Base-by-base conservation (phyloP, 2,113 vertebrate genomes). In the Zosterops japonicus region DNA sequence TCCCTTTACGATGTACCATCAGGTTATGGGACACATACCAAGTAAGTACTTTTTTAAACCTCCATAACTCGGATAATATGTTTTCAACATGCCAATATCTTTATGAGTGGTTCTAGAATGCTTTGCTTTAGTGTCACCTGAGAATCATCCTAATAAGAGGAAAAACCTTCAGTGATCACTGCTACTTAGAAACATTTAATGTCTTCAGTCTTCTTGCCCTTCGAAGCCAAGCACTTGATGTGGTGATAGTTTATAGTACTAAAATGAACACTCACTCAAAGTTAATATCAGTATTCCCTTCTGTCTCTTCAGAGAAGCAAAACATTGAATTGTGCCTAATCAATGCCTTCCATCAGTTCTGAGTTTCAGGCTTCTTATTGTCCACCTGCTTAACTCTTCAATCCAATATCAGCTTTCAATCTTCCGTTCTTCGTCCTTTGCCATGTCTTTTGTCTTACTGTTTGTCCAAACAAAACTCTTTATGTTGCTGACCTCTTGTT, bases 1-100 rank as follows among this genome's bases (percentile, higher is more conserved):
- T 99, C 95, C 99, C 99, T 8, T 98, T 99, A 31, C 98, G 84
- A 74, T 99, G 99, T 92, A 99, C 99, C 28, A 98, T 99, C 96
- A 98, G 99, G 49, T 98, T 99, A 42, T 99, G 99, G 99, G 99
- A 99, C 98, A 99, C 99, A 33, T 99, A 99, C 96, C 99, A 99
- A 99, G 99, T 99, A 97, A 97, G 97, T 61, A n/a, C 33, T 49
- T 79, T 56, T 69, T 72, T 60, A 71, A 75, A 79, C 22, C n/a
- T 88, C 22, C 9, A 0, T 90, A 79, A 47, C 50, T 92, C 35
- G 60, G 39, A 19, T 81, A 35, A 10, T 33, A 4, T 77, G 41
- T 79, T 95, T 89, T 65, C 25, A 46, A 50, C 17, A 24, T 63
- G 17, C 28, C 16, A 22, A 17, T 93, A 13, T 60, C 56, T 90